Conservation (phyloP, 2,888 invertebrate species). For the Drosophila colorata region DNA sequence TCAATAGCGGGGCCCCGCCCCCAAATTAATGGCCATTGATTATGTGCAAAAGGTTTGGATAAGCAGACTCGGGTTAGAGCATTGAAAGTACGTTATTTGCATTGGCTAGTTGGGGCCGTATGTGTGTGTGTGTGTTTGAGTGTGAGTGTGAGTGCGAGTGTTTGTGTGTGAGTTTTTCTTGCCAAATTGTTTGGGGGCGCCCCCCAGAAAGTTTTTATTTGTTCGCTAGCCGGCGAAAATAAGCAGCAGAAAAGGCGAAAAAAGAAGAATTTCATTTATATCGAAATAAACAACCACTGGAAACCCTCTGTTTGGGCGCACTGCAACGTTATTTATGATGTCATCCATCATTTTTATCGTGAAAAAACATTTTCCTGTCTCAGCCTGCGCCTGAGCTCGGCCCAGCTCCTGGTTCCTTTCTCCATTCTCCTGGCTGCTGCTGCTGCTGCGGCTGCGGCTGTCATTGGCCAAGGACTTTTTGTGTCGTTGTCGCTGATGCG, state of each 20-base stretch:
- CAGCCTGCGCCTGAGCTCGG: slow-evolving; percentile 74
- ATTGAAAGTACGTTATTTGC: slow-evolving; percentile 73
- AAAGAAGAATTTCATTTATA: slow-evolving; percentile 82
- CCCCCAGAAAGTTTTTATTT: slow-evolving; percentile 58
- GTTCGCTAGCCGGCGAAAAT: slow-evolving; percentile 62
- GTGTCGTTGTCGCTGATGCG: slow-evolving; percentile 73
- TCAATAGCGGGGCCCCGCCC: slow-evolving; percentile 25
- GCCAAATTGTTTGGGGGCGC: slow-evolving; percentile 58
- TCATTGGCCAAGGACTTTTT: slow-evolving; percentile 84
- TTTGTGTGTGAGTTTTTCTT: slow-evolving; percentile 38
- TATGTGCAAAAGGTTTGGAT: slow-evolving; percentile 47
- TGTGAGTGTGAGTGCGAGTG: slow-evolving; percentile 7
- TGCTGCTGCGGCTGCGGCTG: slow-evolving; percentile 60
- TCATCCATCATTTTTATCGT: slow-evolving; percentile 86
- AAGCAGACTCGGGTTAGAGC: slow-evolving; percentile 54
- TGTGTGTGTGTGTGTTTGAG: slow-evolving; percentile 3
- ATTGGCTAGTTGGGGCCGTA: slow-evolving; percentile 33
- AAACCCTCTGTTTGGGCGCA: slow-evolving; percentile 84
- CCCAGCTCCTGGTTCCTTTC: slow-evolving; percentile 27
- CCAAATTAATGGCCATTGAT: slow-evolving; percentile 57
- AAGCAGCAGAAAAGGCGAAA: slow-evolving; percentile 58
- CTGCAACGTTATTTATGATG: slow-evolving; percentile 85
- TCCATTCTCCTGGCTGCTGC: slow-evolving; percentile 37
- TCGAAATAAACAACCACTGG: slow-evolving; percentile 85
- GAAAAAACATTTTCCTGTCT: slow-evolving; percentile 85